A percentile compares a stretch with the other conserved stretches of the same genome.
These are phyloP conservation scores for Sebastolobus alascanus DNA, from an alignment of 2,797 vertebrate species.

Conservation along the genomic window DNA sequence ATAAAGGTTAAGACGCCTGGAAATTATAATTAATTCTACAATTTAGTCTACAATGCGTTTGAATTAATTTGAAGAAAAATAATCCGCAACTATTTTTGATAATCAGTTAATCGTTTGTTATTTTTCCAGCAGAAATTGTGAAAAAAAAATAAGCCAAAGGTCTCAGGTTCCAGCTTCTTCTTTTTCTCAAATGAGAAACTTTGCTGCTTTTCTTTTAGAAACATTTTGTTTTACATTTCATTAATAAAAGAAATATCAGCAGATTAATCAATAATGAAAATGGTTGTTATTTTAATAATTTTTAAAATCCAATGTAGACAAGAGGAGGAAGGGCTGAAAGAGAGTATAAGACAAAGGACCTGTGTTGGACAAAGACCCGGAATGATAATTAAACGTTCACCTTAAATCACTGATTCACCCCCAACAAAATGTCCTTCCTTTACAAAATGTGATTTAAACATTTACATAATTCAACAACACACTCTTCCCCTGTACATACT, in stretches of 20 bases:
- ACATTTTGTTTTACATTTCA: background rate
- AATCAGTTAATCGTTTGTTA: background rate
- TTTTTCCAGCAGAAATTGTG: background rate
- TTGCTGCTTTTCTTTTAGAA: background rate
- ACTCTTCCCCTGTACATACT: background rate
- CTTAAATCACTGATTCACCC: slow-evolving; percentile 9
- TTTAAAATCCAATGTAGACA: background rate
- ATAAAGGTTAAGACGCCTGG: background rate
- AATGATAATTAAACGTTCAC: background rate
- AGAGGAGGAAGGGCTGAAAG: background rate
- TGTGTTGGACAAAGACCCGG: background rate
- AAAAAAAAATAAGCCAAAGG: background rate
- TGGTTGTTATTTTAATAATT: background rate
- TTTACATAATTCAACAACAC: slow-evolving; percentile 21
- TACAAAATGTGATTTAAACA: slow-evolving; percentile 7
- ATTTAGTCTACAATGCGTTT: background rate
- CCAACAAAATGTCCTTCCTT: background rate
- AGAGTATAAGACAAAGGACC: background rate
- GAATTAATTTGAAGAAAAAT: background rate
- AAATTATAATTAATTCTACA: background rate
- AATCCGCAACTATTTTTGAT: background rate
- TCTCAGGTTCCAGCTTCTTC: background rate
- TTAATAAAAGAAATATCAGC: background rate
- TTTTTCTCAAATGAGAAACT: no score
- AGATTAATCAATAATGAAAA: background rate